Percentiles rank a stretch among this genome's conserved stretches.
These are phyloP conservation scores for Platycercus adscitus DNA, from an alignment of 2,113 vertebrate genomes.

Conservation along the genomic window DNA sequence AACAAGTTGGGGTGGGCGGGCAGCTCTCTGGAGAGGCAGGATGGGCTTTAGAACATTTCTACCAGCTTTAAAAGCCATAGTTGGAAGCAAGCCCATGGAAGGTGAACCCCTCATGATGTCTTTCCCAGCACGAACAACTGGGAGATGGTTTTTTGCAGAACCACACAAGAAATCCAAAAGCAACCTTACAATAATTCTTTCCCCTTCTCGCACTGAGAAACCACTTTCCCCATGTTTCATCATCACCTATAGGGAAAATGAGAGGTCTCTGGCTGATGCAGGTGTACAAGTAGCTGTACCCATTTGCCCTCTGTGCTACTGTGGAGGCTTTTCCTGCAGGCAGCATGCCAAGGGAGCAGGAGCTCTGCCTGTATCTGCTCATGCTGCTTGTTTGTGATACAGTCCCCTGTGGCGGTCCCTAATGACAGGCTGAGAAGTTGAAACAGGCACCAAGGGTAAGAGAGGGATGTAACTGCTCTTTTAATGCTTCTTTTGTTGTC, in stretches of 20 bases:
- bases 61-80: background rate
- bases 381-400: background rate
- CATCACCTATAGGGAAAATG: background rate
- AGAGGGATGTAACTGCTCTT: background rate
- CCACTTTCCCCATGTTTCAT: rapidly evolving
- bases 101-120: background rate
- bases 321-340: rapidly evolving
- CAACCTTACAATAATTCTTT: background rate
- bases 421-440: background rate
- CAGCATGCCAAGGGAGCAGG: rapidly evolving
- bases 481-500: constrained; percentile 26
- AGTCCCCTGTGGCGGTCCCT: background rate
- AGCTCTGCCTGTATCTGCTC: background rate
- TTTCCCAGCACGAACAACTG: background rate
- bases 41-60: background rate
- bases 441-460: background rate
- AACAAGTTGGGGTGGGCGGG: background rate
- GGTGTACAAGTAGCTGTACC: background rate
- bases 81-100: background rate
- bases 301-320: background rate
- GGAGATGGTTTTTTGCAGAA: rapidly evolving
- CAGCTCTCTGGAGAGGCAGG: background rate
- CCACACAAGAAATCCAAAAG: background rate
- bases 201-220: background rate
- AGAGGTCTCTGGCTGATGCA: background rate